Evolutionary conservation across 2,888 invertebrate species (phyloP).

Genomic region (Drosophila tanythrix): DNA sequence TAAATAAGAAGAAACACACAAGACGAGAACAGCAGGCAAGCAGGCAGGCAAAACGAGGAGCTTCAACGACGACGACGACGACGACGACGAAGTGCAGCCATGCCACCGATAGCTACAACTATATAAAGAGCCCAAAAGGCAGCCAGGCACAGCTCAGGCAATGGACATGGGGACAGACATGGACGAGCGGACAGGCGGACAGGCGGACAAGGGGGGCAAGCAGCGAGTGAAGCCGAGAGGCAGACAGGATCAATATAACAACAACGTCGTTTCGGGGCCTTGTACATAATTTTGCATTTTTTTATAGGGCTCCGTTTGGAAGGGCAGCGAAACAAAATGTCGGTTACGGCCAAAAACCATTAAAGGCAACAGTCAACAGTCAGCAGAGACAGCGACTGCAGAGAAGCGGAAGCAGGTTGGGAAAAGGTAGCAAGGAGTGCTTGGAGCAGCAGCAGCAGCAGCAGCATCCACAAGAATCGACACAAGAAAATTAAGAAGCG

Average conservation of each 20-base stretch:
- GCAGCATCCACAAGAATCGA: conserved; percentile 47
- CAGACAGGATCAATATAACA: conserved; percentile 77
- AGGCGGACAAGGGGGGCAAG: conserved; percentile 4
- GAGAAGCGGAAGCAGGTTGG: background rate
- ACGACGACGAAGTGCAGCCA: conserved; percentile 72
- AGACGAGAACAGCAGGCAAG: conserved; percentile 7
- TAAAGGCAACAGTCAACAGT: conserved; percentile 56
- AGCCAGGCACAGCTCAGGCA: conserved; percentile 18
- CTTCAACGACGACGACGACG: conserved; percentile 39
- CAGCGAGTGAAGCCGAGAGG: conserved; percentile 38
- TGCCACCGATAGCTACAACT: conserved; percentile 79
- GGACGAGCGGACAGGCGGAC: background rate
- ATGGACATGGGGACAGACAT: background rate
- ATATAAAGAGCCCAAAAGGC: conserved; percentile 65
- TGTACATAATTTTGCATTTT: conserved; percentile 83
- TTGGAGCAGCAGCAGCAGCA: conserved; percentile 4
- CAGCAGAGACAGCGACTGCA: background rate
- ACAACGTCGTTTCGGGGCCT: conserved; percentile 70
- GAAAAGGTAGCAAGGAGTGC: conserved; percentile 1
- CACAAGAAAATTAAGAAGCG: conserved; percentile 70
- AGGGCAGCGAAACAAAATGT: conserved; percentile 78
- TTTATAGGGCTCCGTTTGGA: conserved; percentile 54
- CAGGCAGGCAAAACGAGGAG: conserved; percentile 33
- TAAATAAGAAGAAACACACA: conserved; percentile 2
- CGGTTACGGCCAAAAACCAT: conserved; percentile 83